Conservation (phyloP, 2,797 vertebrate genomes). For the Sciaenops ocellatus region DNA sequence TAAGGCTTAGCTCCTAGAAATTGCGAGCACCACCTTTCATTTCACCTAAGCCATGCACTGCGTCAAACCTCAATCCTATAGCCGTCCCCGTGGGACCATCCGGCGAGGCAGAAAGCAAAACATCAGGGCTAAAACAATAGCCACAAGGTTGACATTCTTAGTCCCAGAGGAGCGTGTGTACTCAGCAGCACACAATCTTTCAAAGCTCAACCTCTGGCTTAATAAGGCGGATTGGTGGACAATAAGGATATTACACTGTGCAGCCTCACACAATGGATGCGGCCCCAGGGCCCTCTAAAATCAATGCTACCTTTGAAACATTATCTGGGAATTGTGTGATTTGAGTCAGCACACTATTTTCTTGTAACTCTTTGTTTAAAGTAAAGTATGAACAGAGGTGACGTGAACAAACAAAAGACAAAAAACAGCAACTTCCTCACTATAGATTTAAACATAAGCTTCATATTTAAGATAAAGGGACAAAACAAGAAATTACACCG, state of each 20-base stretch:
- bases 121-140: slow-evolving; percentile 23
- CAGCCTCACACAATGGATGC: slow-evolving; percentile 34
- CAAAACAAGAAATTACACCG: background rate
- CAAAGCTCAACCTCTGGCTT: slow-evolving; percentile 48
- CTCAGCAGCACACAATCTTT: slow-evolving; percentile 20
- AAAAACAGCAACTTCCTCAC: background rate
- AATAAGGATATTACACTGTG: slow-evolving; percentile 24
- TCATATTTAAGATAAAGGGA: background rate
- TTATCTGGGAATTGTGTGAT: slow-evolving; percentile 33
- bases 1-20: background rate
- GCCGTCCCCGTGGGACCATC: slow-evolving; percentile 14
- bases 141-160: slow-evolving; percentile 20
- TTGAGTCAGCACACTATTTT: slow-evolving; percentile 37
- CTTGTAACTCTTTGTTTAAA: slow-evolving; percentile 25
- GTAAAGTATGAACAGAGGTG: slow-evolving; percentile 21
- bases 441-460: background rate
- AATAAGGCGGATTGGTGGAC: slow-evolving; percentile 39
- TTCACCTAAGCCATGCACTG: background rate
- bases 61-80: background rate
- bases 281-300: slow-evolving; percentile 39
- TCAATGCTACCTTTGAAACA: slow-evolving; percentile 48
- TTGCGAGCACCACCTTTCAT: background rate
- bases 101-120: slow-evolving; percentile 23
- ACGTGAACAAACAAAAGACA: background rate
- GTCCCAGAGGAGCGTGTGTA: slow-evolving; percentile 25